Percentiles rank a stretch among this genome's conserved stretches.
Conservation (phyloP, 2,113 vertebrate genomes). For the Eretmochelys imbricata region DNA sequence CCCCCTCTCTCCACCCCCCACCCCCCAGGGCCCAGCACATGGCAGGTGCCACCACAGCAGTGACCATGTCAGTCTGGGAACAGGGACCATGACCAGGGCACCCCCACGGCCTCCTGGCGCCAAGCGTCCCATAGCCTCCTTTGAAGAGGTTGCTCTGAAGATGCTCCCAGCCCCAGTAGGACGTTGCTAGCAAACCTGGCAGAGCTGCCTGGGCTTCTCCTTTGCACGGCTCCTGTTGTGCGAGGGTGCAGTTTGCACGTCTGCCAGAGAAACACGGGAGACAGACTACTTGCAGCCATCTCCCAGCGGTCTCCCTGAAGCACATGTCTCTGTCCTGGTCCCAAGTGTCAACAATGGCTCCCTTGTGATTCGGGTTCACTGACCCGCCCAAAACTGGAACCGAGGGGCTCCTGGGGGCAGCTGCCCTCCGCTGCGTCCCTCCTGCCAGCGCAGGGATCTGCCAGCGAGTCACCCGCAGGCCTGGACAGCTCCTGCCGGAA, state of each 20-base stretch:
- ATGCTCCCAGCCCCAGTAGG: background rate
- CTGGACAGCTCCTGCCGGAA: too few species aligned
- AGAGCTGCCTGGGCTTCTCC: background rate
- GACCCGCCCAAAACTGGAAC: background rate
- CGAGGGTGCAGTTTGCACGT: constrained; percentile 17
- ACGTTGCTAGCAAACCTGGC: background rate
- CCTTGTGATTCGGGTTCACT: accelerated
- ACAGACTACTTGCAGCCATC: background rate
- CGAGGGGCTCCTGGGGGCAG: background rate
- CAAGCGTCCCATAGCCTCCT: too few species aligned
- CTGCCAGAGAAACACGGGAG: constrained; percentile 34
- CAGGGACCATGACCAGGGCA: too few species aligned
- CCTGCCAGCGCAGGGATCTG: background rate
- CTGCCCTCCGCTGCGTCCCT: background rate
- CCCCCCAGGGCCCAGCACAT: background rate
- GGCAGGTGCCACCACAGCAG: too few species aligned
- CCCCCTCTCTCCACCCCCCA: too few species aligned
- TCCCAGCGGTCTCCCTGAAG: background rate
- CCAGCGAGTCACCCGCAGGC: background rate
- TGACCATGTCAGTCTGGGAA: too few species aligned
- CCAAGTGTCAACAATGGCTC: background rate
- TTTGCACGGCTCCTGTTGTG: constrained; percentile 11
- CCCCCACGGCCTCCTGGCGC: too few species aligned
- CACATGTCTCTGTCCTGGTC: background rate
- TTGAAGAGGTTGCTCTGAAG: too few species aligned